These are phyloP conservation scores for Atherinosoma microstoma DNA, from an alignment of 2,797 vertebrate species.

Conservation along the genomic window DNA sequence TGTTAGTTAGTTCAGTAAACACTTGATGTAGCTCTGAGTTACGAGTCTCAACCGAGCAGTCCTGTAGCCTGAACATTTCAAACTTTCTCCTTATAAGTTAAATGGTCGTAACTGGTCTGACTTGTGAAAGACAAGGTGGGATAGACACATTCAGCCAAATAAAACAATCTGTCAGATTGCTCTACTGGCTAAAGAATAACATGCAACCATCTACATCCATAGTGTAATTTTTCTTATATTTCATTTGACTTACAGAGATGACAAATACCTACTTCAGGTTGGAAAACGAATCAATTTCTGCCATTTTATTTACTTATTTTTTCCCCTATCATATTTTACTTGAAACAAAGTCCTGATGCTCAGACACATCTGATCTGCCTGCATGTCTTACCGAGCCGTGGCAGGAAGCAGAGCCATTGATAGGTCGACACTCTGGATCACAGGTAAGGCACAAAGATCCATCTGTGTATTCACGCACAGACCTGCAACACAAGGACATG, in stretches of 20 bases:
- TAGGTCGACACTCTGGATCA: slow-evolving; percentile 89
- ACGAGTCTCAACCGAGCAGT: background rate
- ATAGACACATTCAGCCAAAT: background rate
- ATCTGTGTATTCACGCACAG: slow-evolving; percentile 85
- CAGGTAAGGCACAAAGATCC: slow-evolving; percentile 87
- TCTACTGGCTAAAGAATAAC: background rate
- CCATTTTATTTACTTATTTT: background rate
- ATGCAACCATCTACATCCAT: background rate
- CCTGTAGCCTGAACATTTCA: background rate
- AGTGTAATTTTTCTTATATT: background rate
- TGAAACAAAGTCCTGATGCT: background rate
- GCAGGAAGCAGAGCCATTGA: slow-evolving; percentile 91
- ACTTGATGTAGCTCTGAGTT: background rate
- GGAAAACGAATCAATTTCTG: background rate
- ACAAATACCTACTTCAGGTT: background rate
- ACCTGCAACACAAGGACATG: slow-evolving; percentile 75
- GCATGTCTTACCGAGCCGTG: slow-evolving; percentile 86
- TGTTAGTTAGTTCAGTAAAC: background rate
- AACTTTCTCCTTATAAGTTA: background rate
- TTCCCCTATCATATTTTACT: background rate
- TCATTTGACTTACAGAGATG: background rate
- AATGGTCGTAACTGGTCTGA: background rate
- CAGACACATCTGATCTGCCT: background rate
- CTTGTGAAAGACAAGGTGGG: background rate
- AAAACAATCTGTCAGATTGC: background rate